These are phyloP conservation scores for Apodemus speciosus DNA, from an alignment of 2,113 vertebrate species.

Conservation along the genomic window DNA sequence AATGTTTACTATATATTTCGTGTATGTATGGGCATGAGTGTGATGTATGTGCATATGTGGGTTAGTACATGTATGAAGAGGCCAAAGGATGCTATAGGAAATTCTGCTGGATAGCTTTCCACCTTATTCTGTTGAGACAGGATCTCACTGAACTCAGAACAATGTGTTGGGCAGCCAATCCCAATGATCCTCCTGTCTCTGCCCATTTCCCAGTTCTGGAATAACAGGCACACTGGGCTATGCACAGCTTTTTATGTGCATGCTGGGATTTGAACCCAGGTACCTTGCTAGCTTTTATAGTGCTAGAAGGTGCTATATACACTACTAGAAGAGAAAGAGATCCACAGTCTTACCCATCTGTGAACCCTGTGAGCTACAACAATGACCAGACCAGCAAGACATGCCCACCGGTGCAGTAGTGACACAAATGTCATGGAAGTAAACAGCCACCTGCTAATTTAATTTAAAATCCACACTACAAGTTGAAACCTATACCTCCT, in stretches of 20 bases:
- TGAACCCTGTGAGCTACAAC: background rate
- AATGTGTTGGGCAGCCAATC: background rate
- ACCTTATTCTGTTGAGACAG: background rate
- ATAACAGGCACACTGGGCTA: background rate
- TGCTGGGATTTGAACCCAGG: background rate
- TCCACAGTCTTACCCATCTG: background rate
- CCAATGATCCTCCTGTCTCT: background rate
- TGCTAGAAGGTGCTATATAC: background rate
- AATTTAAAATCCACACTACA: background rate
- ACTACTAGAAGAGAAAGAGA: background rate
- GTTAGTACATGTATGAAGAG: background rate
- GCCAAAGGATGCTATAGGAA: too few species aligned
- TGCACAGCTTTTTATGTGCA: background rate
- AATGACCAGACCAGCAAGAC: background rate
- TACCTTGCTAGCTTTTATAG: background rate
- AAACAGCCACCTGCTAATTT: background rate
- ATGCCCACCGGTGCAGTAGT: background rate
- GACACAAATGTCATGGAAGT: background rate
- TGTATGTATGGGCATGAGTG: background rate
- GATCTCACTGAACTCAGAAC: background rate
- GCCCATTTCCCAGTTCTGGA: background rate
- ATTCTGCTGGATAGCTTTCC: background rate
- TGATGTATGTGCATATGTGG: background rate
- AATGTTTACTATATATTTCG: background rate
- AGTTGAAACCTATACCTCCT: background rate